These are phyloP conservation scores for Parnassius apollo DNA, from an alignment of 2,888 invertebrate genomes.

Conservation along the genomic window DNA sequence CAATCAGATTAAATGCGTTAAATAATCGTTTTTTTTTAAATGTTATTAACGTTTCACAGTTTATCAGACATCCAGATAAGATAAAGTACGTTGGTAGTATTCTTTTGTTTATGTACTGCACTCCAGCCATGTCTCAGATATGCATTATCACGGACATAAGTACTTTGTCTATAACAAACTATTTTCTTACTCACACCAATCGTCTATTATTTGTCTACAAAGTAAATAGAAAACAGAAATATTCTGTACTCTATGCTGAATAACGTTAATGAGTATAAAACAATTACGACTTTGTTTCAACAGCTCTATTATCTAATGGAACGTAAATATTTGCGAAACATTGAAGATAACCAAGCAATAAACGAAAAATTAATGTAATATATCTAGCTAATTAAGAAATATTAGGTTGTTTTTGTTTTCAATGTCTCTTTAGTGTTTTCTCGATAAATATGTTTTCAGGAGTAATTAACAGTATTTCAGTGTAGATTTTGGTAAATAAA, in stretches of 20 bases:
- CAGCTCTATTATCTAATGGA: slow-evolving; percentile 19
- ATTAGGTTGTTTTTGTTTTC: too few species aligned
- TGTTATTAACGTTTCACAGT: slow-evolving; percentile 55
- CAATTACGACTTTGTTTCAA: slow-evolving; percentile 7
- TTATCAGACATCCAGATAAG: slow-evolving; percentile 70
- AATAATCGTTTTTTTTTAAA: slow-evolving; percentile 48
- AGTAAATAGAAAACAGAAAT: slow-evolving; percentile 23
- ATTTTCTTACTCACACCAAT: slow-evolving; percentile 58
- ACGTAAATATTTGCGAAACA: slow-evolving; percentile 18
- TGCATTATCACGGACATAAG: slow-evolving; percentile 57
- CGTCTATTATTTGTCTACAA: slow-evolving; percentile 52
- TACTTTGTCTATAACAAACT: slow-evolving; percentile 36
- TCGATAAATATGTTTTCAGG: too few species aligned
- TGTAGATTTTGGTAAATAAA: too few species aligned
- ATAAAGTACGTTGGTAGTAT: slow-evolving; percentile 54
- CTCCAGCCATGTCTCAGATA: slow-evolving; percentile 66
- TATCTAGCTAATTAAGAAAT: not conserved
- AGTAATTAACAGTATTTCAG: too few species aligned
- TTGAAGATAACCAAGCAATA: slow-evolving; percentile 9
- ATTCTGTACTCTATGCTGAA: slow-evolving; percentile 8
- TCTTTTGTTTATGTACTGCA: slow-evolving; percentile 70
- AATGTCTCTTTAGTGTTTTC: not conserved
- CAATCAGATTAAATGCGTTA: slow-evolving; percentile 31
- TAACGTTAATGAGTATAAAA: not conserved
- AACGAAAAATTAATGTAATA: slow-evolving; percentile 2